Evolutionary conservation across 2,797 vertebrate genomes (phyloP).

Genomic region (Chiloscyllium punctatum): DNA sequence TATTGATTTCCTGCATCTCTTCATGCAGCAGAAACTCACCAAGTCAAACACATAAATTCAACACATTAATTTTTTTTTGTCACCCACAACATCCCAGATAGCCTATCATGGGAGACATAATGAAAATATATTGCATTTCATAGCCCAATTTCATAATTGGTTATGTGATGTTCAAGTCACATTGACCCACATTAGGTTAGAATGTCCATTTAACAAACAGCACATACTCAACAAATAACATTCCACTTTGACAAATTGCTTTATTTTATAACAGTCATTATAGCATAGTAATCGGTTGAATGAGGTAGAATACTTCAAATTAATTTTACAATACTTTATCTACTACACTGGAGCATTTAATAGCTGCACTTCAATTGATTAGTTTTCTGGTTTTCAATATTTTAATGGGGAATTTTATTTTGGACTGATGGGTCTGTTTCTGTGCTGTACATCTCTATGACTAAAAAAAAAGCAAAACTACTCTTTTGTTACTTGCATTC

Average conservation of each 20-base stretch:
- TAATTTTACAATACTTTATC: not conserved
- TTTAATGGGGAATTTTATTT: not conserved
- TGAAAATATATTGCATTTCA: constrained; percentile 15
- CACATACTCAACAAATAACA: not conserved
- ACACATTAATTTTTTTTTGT: not conserved
- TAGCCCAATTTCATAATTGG: not conserved
- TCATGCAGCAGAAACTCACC: not conserved
- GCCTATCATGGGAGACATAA: not conserved
- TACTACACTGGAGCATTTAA: not conserved
- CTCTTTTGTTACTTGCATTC: not conserved
- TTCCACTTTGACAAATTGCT: not conserved
- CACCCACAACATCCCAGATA: not conserved
- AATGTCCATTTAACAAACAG: not conserved
- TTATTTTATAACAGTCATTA: not conserved
- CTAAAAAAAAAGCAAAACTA: not conserved
- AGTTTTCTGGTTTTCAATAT: not conserved
- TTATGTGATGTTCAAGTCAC: constrained; percentile 12
- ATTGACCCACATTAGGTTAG: constrained; percentile 4
- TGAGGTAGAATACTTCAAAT: not conserved
- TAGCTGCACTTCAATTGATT: not conserved
- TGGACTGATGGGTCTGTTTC: too few relatives aligned
- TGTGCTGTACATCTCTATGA: too few relatives aligned
- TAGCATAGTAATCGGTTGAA: not conserved
- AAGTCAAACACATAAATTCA: constrained; percentile 35
- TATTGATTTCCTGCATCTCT: not conserved